Base-by-base conservation (phyloP, 2,888 invertebrate species). In the Sarcophaga variegata region DNA sequence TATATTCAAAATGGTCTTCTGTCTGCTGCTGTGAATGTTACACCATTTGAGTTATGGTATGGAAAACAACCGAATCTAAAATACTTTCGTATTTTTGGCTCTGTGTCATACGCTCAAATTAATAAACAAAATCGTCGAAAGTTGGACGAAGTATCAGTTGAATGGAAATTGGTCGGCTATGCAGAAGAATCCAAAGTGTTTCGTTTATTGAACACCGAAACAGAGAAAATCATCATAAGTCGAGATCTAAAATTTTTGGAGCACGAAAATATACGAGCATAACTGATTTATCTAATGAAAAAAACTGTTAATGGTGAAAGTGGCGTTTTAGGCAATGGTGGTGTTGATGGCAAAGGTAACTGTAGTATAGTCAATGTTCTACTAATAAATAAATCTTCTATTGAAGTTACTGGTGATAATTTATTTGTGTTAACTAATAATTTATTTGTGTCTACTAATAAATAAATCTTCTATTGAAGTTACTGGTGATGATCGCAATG, bases 191-290 rank as follows among this genome's bases (percentile, higher is more conserved):
- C 20, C 17, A 62, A 62, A 14, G 8, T 2, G 0, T 20, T 8
- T 62, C 20, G 8, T 17, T n/a, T 4, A 8, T 17, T 14, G 17
- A 62, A 8, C 4, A 14, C 54, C 4, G 20, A 12, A 54, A 25
- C 25, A 25, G 54, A 83, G 22, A 78, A 74, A 54, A 64, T 78
- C 2, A 74, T 78, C 14, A 69, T 74, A 20, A 83, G 78, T 22
- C 22, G 69, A n/a, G 69, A 83, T n/a, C 67, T 81, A 3, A 76
- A 49, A 45, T 76, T 82, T 59, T 71, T 70, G 45, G 81, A 82
- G 27, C 45, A 20, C 4, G 14, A 77, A 71, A 47, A 54, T 54
- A 45, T 59, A 64, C 37, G 25, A 25, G 12, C 22, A 27, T 27
- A 27, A 27, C 5, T 27, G 37, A 37, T 37, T 8, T 37, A 37